Base-by-base conservation (phyloP, 1,140 invertebrate species). In the Leucophenga varia region DNA sequence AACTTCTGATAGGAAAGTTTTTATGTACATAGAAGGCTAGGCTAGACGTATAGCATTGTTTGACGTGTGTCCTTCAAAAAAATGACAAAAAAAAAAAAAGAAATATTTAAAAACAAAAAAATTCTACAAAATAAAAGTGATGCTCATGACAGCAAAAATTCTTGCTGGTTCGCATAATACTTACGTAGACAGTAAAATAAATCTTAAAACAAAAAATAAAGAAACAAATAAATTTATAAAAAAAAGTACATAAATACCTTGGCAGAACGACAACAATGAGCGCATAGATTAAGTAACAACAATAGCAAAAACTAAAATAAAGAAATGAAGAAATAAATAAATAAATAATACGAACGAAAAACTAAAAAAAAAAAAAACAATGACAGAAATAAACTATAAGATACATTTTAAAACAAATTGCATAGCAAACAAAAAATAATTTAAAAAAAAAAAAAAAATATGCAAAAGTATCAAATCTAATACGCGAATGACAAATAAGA, bases 251-350 rank as follows among this genome's bases (percentile, higher is more conserved):
- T 54, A 68, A 67, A 67, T 67, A 63, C 63, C 54, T 67, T 67
- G 63, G 63, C 63, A 67, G 54, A 46, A 51, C 63, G 63, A 67
- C 63, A 68, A 55, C 63, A 63, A 68, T 57, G 63, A 54, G 59
- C 50, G 48, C 56, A 49, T 59, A 54, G 64, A 67, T 67, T 67
- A 67, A 67, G 64, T 67, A 67, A 65, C 63, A 63, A 47, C 51
- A 37, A 22, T 36, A 42, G 32, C 50, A 51, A 17, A 21, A 52
- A 14, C 18, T 17, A 37, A 37, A 43, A 47, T 22, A 18, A 22
- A 41, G 51, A 41, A 48, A 49, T 54, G 30, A 39, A 34, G n/a
- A 34, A n/a, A n/a, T n/a, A n/a, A n/a, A n/a, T n/a, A n/a, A n/a
- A n/a, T n/a, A n/a, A n/a, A n/a, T n/a, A n/a, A n/a, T n/a, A n/a